Conservation (phyloP, 2,888 invertebrate genomes). For the Dasysyrphus albostriatus region DNA sequence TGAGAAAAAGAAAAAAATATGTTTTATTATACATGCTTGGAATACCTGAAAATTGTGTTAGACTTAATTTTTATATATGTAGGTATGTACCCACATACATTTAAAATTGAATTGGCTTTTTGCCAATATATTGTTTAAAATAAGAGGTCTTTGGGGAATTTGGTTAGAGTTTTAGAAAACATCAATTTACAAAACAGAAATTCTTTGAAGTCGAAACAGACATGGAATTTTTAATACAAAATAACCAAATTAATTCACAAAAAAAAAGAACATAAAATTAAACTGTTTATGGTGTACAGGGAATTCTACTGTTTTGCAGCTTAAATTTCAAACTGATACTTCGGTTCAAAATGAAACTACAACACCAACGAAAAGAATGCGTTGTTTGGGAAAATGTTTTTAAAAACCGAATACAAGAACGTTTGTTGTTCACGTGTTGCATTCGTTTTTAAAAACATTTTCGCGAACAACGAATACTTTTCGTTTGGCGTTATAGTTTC, state of each 20-base stretch:
- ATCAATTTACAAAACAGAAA: conserved; percentile 6
- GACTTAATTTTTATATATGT: background rate
- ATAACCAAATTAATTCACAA: background rate
- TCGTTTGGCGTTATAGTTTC: too few species aligned
- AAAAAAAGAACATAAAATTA: background rate
- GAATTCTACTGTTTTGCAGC: background rate
- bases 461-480: too few species aligned
- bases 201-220: conserved; percentile 1
- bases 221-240: conserved; percentile 2
- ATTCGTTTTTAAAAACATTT: too few species aligned
- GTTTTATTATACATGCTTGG: background rate
- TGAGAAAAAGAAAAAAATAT: background rate
- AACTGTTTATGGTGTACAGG: background rate
- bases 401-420: too few species aligned
- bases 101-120: background rate
- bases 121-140: conserved; percentile 18
- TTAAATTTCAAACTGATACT: too few species aligned
- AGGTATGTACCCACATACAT: too few species aligned
- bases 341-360: too few species aligned
- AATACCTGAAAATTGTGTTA: conserved; percentile 9
- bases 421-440: too few species aligned
- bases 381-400: too few species aligned
- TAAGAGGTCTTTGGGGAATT: conserved; percentile 9
- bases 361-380: too few species aligned
- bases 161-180: background rate